These are phyloP conservation scores for Cromileptes altivelis DNA, from an alignment of 2,113 vertebrate genomes.

Conservation along the genomic window DNA sequence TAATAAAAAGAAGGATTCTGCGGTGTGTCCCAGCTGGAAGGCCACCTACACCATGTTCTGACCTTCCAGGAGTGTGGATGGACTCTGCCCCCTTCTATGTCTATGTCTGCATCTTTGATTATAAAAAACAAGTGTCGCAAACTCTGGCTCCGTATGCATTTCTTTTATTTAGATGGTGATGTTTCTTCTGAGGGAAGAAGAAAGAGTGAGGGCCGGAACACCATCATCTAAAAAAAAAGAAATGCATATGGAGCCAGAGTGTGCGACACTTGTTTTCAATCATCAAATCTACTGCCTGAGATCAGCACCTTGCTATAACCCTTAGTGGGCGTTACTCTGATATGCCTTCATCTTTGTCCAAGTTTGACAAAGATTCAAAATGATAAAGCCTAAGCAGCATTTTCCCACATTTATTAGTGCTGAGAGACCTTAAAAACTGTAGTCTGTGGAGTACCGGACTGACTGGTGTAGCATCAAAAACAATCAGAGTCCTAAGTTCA, in stretches of 20 bases:
- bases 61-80: constrained; percentile 48
- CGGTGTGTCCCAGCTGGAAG: constrained; percentile 23
- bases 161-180: too few species aligned
- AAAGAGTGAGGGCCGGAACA: too few species aligned
- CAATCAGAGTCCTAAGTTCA: background rate
- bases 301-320: too few species aligned
- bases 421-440: constrained; percentile 24
- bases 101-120: background rate
- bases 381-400: constrained; percentile 10
- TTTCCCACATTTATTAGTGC: constrained; percentile 6
- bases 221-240: too few species aligned
- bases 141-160: too few species aligned
- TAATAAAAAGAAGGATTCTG: background rate
- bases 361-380: constrained; percentile 36
- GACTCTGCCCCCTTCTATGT: constrained; percentile 16
- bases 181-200: too few species aligned
- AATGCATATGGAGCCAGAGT: too few species aligned
- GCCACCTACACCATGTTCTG: constrained; percentile 42
- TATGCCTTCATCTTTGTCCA: constrained; percentile 33
- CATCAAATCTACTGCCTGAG: too few species aligned
- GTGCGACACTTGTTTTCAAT: too few species aligned
- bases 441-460: background rate
- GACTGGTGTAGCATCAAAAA: constrained; percentile 8
- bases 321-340: too few species aligned
- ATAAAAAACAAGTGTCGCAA: too few species aligned